phyloP scores from a whole-genome alignment of 1,140 invertebrate genomes.

The Drosophila kohkoa region DNA sequence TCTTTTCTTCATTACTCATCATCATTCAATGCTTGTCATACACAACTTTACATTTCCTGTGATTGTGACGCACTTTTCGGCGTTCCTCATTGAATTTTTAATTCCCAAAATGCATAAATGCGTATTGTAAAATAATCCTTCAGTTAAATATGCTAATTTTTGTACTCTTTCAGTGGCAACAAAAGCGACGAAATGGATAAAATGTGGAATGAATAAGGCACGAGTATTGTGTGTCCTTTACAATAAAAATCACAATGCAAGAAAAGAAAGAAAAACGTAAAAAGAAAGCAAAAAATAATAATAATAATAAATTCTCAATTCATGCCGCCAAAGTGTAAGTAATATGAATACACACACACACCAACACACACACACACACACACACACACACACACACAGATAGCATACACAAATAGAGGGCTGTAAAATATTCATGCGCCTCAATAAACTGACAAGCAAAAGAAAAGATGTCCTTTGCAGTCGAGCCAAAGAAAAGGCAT shows the following conservation, averaged over 20 bases:
- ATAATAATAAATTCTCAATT: conserved; percentile 51
- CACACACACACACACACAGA: conserved; percentile 11
- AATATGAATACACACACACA: conserved; percentile 28
- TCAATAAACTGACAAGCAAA: conserved; percentile 73
- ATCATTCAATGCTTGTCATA: not conserved
- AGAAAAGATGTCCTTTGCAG: conserved; percentile 73
- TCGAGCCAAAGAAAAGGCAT: conserved; percentile 43
- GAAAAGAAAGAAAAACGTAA: not conserved
- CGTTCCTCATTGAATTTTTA: not conserved
- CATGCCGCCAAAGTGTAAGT: conserved; percentile 32
- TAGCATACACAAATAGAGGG: conserved; percentile 16
- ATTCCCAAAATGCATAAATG: conserved; percentile 12
- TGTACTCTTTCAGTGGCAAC: conserved; percentile 11
- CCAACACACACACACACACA: not conserved
- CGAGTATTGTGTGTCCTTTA: conserved; percentile 15
- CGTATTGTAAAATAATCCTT: conserved; percentile 1
- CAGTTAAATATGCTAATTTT: conserved; percentile 14
- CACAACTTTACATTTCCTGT: not conserved
- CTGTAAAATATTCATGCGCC: conserved; percentile 79
- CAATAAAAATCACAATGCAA: conserved; percentile 41
- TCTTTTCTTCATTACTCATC: not conserved
- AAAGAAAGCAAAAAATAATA: conserved; percentile 8
- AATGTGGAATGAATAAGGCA: conserved; percentile 11
- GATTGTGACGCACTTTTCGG: not conserved
- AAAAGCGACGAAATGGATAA: conserved; percentile 14